Conservation (phyloP, 2,797 vertebrate genomes). For the Chelidonichthys spinosus region DNA sequence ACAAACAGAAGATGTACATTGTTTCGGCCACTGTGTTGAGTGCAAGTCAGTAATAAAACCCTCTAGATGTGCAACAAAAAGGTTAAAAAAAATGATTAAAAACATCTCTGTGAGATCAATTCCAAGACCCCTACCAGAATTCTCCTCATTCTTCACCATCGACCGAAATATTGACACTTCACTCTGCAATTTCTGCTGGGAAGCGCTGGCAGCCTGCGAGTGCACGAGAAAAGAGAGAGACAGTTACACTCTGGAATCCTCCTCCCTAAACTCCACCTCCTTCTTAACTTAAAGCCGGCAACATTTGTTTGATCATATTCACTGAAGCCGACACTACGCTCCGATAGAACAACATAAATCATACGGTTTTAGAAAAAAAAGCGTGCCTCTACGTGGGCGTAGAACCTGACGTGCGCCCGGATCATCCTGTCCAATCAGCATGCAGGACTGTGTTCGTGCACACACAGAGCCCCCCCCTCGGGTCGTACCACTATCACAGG, state of each 20-base stretch:
- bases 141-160: constrained; percentile 87
- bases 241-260: background rate
- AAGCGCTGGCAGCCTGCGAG: constrained; percentile 84
- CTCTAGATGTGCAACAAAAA: background rate
- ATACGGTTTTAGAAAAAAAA: no score
- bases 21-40: background rate
- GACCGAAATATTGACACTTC: constrained; percentile 89
- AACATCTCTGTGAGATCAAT: background rate
- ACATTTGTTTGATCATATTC: no score
- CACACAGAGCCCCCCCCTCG: no score
- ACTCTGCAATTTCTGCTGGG: constrained; percentile 87
- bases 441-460: no score
- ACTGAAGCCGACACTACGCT: no score
- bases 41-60: no score
- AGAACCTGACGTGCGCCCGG: no score
- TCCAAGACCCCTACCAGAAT: constrained; percentile 82
- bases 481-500: no score
- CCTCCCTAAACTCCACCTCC: background rate
- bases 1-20: background rate
- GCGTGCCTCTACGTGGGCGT: no score
- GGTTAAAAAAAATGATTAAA: background rate
- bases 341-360: no score
- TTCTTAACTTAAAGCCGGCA: background rate
- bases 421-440: no score
- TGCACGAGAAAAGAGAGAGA: constrained; percentile 27